These are phyloP conservation scores for Tupaia chinensis DNA, from an alignment of 2,113 vertebrate genomes.

Conservation along the genomic window DNA sequence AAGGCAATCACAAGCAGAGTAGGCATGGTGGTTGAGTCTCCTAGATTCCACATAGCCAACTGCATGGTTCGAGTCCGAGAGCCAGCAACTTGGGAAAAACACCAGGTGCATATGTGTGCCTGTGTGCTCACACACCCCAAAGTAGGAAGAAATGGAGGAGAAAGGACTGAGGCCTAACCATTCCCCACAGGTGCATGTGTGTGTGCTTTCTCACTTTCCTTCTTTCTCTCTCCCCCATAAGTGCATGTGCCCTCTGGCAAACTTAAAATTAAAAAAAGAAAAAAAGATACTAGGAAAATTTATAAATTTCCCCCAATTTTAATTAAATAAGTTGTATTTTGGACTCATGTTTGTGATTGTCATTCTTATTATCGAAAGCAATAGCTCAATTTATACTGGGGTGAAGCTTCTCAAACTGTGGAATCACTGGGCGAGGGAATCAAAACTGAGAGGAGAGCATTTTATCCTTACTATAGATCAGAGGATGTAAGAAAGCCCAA, in stretches of 20 bases:
- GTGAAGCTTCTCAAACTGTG: background rate
- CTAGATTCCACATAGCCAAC: no score
- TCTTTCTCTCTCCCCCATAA: no score
- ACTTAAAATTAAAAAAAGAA: background rate
- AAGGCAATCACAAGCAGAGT: background rate
- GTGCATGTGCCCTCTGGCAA: no score
- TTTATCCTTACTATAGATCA: background rate
- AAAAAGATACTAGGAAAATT: background rate
- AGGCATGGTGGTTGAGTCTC: no score
- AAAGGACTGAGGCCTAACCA: no score
- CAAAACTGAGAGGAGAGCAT: background rate
- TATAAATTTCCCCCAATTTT: background rate
- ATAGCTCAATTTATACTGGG: background rate
- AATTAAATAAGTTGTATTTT: background rate
- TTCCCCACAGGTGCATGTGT: no score
- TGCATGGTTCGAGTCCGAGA: no score
- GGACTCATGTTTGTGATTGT: background rate
- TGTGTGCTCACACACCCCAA: no score
- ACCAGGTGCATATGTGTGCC: no score
- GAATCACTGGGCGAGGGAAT: background rate
- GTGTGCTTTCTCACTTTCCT: no score
- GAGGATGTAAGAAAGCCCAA: background rate
- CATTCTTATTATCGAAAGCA: background rate
- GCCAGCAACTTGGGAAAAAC: no score
- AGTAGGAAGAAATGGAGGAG: no score